Percentiles rank a stretch among this genome's conserved stretches.
phyloP scores from a whole-genome alignment of 1,140 invertebrate species.

The Drosophila pandora region DNA sequence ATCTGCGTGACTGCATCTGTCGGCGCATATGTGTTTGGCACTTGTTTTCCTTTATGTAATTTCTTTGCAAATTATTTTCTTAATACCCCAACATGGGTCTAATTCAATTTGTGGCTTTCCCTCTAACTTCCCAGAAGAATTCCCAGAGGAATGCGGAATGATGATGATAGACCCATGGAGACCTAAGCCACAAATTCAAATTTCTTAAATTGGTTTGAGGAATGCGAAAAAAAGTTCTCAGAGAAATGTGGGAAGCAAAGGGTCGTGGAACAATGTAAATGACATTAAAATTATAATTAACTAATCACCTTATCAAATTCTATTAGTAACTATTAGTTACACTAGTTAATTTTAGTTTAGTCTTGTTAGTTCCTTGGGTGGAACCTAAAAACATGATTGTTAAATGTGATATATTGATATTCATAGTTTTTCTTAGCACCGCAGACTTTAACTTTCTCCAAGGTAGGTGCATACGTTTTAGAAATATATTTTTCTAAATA shows the following conservation, averaged over 20 bases:
- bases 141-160: constrained; percentile 52
- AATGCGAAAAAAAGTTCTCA: constrained; percentile 25
- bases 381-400: neutral
- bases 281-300: neutral
- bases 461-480: neutral
- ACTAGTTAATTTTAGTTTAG: neutral
- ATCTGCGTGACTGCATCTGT: constrained; percentile 41
- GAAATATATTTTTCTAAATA: too few species aligned
- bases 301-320: neutral
- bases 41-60: constrained; percentile 80
- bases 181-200: constrained; percentile 55
- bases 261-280: neutral
- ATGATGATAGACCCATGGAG: constrained; percentile 24
- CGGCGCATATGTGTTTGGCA: constrained; percentile 46
- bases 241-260: constrained; percentile 30
- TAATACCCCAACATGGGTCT: constrained; percentile 52
- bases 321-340: neutral
- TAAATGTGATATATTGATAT: neutral
- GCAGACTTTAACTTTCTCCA: neutral
- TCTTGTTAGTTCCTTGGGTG: too few species aligned
- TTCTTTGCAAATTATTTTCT: constrained; percentile 76
- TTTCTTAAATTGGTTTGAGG: constrained; percentile 37
- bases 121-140: constrained; percentile 18
- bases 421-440: neutral
- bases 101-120: constrained; percentile 74